phyloP scores from a whole-genome alignment of 2,113 vertebrate species.

The Pithys albifrons region DNA sequence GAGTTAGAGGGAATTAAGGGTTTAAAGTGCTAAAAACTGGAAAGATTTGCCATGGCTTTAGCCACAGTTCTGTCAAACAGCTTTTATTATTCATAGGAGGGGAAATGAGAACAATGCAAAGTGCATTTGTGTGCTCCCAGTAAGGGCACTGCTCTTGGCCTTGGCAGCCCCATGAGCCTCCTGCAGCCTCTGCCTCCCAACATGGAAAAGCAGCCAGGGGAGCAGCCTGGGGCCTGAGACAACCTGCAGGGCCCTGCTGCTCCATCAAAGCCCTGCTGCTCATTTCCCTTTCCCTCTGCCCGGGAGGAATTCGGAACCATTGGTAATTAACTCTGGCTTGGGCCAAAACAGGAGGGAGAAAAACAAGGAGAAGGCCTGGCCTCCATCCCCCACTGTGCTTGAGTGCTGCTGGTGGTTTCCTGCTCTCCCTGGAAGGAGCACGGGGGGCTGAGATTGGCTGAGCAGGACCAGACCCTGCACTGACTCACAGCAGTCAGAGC shows the following conservation, averaged over 20 bases:
- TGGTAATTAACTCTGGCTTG: neutral
- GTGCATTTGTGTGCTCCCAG: neutral
- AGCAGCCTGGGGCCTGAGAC: neutral
- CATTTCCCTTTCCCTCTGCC: constrained; percentile 17
- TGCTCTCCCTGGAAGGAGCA: neutral
- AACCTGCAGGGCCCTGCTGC: neutral
- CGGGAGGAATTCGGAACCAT: rapidly evolving
- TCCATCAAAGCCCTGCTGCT: neutral
- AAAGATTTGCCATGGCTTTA: neutral
- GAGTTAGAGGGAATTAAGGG: neutral
- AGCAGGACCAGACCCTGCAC: neutral
- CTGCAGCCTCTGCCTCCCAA: neutral
- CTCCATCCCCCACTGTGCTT: neutral
- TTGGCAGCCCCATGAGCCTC: neutral
- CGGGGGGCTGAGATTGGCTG: neutral
- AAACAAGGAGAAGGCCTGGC: neutral
- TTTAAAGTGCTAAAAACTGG: neutral
- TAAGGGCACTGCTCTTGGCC: neutral
- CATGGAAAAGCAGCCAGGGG: neutral
- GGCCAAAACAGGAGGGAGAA: neutral
- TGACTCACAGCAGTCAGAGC: neutral
- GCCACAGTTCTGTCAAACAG: neutral
- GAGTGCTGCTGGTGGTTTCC: neutral
- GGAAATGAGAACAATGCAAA: constrained; percentile 18
- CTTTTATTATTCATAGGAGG: neutral